These are phyloP conservation scores for Cisticola juncidis DNA, from an alignment of 2,113 vertebrate species.

Conservation along the genomic window DNA sequence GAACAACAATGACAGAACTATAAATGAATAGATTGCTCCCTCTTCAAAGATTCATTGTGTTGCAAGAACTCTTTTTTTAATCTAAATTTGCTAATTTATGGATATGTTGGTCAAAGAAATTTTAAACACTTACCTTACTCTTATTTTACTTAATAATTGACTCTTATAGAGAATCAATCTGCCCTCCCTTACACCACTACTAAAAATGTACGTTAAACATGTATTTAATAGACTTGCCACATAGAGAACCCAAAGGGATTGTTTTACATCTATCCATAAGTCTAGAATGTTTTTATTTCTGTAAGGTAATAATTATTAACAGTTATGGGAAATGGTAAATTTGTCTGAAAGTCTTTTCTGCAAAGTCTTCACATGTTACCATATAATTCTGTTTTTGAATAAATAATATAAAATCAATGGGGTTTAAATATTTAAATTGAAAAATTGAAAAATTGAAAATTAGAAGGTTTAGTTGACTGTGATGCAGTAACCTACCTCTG, in stretches of 20 bases:
- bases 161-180: not conserved
- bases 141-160: not conserved
- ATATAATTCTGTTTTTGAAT: not conserved
- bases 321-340: not conserved
- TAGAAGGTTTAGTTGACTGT: not conserved
- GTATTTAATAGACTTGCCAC: not conserved
- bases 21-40: not conserved
- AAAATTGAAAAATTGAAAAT: not conserved
- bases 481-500: not conserved
- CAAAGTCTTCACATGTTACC: not conserved
- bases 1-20: not conserved
- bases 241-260: not conserved
- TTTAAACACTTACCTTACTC: not conserved
- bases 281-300: not conserved
- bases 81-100: not conserved
- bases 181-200: not conserved
- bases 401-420: not conserved
- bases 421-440: not conserved
- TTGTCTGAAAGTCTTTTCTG: not conserved
- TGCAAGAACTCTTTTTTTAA: not conserved
- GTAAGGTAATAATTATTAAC: not conserved
- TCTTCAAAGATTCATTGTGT: not conserved
- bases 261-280: not conserved
- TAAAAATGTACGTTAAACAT: not conserved
- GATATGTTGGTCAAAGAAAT: not conserved